Evolutionary conservation across 2,113 vertebrate genomes (phyloP).

Genomic region (Psettodes erumei): DNA sequence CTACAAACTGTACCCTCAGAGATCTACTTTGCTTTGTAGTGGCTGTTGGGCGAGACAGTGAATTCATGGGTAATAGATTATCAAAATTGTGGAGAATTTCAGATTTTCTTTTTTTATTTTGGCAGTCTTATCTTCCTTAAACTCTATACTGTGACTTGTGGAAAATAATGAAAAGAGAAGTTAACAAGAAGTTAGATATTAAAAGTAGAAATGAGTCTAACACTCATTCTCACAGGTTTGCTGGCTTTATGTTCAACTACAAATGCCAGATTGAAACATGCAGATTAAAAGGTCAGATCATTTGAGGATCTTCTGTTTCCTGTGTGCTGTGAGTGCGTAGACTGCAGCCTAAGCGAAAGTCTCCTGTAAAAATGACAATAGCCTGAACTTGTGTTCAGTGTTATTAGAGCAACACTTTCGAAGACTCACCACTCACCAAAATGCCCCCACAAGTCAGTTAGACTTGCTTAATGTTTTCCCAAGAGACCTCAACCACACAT

Average conservation of each 20-base stretch:
- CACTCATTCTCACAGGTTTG: too few relatives aligned
- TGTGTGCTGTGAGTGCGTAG: not conserved
- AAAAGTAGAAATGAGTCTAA: not conserved
- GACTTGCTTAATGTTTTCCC: slow-evolving; percentile 54
- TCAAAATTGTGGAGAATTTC: slow-evolving; percentile 1
- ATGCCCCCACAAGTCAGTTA: slow-evolving; percentile 21
- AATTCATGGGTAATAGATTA: slow-evolving; percentile 22
- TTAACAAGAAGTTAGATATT: slow-evolving; percentile 9
- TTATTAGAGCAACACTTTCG: slow-evolving; percentile 11
- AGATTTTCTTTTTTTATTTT: slow-evolving; percentile 23
- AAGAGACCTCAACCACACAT: slow-evolving; percentile 40
- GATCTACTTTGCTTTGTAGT: slow-evolving; percentile 31
- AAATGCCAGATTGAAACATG: not conserved
- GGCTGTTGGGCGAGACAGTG: slow-evolving; percentile 23
- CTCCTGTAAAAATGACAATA: slow-evolving; percentile 22
- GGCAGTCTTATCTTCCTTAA: slow-evolving; percentile 4
- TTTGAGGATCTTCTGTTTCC: not conserved
- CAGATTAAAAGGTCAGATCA: not conserved
- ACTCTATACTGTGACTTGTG: not conserved
- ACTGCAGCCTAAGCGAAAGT: slow-evolving; percentile 10
- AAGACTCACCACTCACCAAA: slow-evolving; percentile 32
- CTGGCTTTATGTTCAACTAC: not conserved
- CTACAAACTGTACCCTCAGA: slow-evolving; percentile 7
- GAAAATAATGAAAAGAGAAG: slow-evolving; percentile 5
- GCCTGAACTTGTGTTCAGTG: not conserved